Evolutionary conservation across 2,113 vertebrate genomes (phyloP), one percentile per base, ranked within the genome.

Genomic region (Abramis brama): DNA sequence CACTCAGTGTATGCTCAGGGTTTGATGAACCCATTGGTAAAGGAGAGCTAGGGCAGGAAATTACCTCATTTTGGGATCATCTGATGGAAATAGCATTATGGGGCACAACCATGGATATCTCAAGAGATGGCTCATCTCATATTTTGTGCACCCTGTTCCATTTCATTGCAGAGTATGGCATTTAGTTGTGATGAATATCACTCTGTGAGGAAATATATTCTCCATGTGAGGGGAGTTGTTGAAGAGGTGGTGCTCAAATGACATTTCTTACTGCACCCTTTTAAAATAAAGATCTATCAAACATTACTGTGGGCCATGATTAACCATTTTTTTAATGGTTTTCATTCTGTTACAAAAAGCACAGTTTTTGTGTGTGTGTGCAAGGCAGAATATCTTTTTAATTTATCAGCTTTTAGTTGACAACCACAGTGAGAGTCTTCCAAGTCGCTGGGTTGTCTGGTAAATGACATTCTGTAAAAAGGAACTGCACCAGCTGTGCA

Each of bases 151-250:
- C 47, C 50, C 25, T 33, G 15, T 11, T 77, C 25, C 47, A 77
- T 55, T 77, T 77, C 2, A 33, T 77, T 77, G 13, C 47, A 55
- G 27, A 77, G 17, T 33, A 25, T 21, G 75, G 47, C 47, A 77
- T 77, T 77, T 50, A 77, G 9, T 55, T 55, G 75, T 33, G 27
- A 77, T 77, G 27, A 21, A 77, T 71, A 71, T 77, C 74, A 30
- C 45, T 21, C 27, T 30, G 1, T 33, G 25, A 77, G 75, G 25
- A 33, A 77, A 77, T 55, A 19, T 30, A 9, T 33, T 17, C 17
- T 27, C 25, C 55, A 8, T 30, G 15, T 55, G 75, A 77, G 74
- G 30, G 13, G 74, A 30, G 74, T 17, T 9, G 74, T 17, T 9
- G 25, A 33, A 52, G 27, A 30, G 47, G 39, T 33, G n/a, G 25